phyloP scores from a whole-genome alignment of 2,113 vertebrate genomes.

The Chaetops frenatus region DNA sequence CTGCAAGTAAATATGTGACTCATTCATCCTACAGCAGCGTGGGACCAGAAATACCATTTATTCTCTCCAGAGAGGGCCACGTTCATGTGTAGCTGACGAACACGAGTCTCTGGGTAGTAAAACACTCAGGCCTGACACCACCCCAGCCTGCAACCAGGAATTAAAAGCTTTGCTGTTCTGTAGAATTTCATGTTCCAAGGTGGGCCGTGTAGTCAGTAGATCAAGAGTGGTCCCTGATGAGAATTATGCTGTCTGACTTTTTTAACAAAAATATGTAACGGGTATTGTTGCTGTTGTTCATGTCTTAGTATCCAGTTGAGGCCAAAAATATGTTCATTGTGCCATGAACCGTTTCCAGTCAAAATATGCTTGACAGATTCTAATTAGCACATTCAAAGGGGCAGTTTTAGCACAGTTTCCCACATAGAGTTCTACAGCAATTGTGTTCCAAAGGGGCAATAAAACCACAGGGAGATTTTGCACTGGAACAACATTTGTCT shows the following conservation, averaged over 20 bases:
- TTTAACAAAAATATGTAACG: not conserved
- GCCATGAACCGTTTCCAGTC: not conserved
- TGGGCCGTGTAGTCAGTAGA: not conserved
- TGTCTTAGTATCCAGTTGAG: not conserved
- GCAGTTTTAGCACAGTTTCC: not conserved
- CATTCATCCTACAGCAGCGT: slow-evolving; percentile 22
- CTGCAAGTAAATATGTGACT: slow-evolving; percentile 60
- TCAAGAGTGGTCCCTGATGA: not conserved
- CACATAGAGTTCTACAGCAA: not conserved
- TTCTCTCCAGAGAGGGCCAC: not conserved
- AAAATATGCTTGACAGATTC: not conserved
- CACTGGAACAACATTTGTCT: not conserved
- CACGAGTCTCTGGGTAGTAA: slow-evolving; percentile 13
- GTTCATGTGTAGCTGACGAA: not conserved
- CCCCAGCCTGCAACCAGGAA: not conserved
- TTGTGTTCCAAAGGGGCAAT: not conserved
- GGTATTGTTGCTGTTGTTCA: not conserved
- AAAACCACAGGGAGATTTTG: not conserved
- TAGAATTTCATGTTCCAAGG: not conserved
- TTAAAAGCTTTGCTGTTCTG: not conserved
- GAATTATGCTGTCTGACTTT: not conserved
- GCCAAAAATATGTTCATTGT: not conserved
- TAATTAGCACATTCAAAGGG: slow-evolving; percentile 18
- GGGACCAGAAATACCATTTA: slow-evolving; percentile 34
- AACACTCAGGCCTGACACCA: not conserved